phyloP scores from a whole-genome alignment of 2,113 vertebrate genomes.

The Chaetops frenatus region DNA sequence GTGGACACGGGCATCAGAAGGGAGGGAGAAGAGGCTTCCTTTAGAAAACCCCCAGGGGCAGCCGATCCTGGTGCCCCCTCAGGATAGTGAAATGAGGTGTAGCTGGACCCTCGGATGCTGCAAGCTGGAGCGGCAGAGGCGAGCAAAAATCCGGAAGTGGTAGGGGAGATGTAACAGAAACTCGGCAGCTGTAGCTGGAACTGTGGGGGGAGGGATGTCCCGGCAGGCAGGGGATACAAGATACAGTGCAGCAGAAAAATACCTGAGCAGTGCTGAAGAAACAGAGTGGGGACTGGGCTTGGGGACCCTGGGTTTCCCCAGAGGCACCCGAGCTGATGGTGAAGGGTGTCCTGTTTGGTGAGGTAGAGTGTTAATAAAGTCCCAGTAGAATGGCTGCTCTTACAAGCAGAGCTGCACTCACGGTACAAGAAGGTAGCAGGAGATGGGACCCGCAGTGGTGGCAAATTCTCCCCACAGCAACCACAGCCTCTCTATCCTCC shows the following conservation, averaged over 20 bases:
- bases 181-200: neutral
- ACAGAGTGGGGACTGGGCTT: neutral
- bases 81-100: neutral
- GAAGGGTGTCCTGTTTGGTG: too few relatives aligned
- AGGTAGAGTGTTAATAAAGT: too few relatives aligned
- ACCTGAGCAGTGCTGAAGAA: neutral
- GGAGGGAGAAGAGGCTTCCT: neutral
- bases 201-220: too few relatives aligned
- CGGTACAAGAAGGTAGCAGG: too few relatives aligned
- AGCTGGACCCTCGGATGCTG: neutral
- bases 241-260: neutral
- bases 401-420: too few relatives aligned
- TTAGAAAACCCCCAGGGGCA: neutral
- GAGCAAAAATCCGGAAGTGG: neutral
- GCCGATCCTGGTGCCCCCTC: neutral
- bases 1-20: rapidly evolving
- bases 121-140: neutral
- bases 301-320: too few relatives aligned
- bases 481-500: too few relatives aligned
- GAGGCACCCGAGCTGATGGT: too few relatives aligned
- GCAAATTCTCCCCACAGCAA: too few relatives aligned
- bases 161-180: neutral
- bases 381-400: too few relatives aligned
- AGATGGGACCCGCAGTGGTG: too few relatives aligned
- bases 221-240: neutral